Evolutionary conservation across 2,113 vertebrate genomes (phyloP), one percentile per base, ranked within the genome.

Genomic region (Microcebus lehilahytsara): DNA sequence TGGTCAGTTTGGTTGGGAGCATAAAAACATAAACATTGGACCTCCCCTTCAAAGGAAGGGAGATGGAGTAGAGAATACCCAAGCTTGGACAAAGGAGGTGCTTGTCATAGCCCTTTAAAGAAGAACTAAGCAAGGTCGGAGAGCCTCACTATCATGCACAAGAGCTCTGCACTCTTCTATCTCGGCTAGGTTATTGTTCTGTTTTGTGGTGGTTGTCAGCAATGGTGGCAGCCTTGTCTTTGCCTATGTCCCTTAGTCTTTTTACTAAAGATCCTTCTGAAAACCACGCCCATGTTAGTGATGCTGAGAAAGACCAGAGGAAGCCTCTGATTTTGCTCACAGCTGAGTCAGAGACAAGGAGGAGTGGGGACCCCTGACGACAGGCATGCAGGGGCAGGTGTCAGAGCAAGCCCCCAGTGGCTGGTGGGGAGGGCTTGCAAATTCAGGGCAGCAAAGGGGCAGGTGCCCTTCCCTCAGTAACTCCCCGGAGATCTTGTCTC

Each of bases 321-420:
- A 40, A 95, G 27, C 19, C 42, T 88, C 62, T 95, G 56, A 71
- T 42, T 94, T 81, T 91, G 19, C 58, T 95, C 62, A 62, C 7
- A 67, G 62, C 62, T 91, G 78, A 93, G 22, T 67, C 62, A 85
- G 72, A 94, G 32, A 89, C 4, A 9, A 88, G 56, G 19, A 23
- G 19, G 42, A 37, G n/a, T 11, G 2, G 16, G 49, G 34, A 2
- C 1, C 58, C 49, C 40, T 72, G 53, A 75, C 1, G 14, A 34
- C 49, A 81, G 58, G 16, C 12, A 8, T 1, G 32, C 74, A 49
- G 30, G 32, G 71, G n/a, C 46, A 46, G 46, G 20, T 16, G 13
- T 67, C 85, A 53, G 40, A 11, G 3, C 53, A 58, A 22, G n/a
- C 13, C 4, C 23, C 17, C 16, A 8, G 1, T 0, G 0, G 27